Evolutionary conservation across 2,888 invertebrate genomes (phyloP), one percentile per base, ranked within the genome.

Genomic region (Chrysomela aeneicollis): DNA sequence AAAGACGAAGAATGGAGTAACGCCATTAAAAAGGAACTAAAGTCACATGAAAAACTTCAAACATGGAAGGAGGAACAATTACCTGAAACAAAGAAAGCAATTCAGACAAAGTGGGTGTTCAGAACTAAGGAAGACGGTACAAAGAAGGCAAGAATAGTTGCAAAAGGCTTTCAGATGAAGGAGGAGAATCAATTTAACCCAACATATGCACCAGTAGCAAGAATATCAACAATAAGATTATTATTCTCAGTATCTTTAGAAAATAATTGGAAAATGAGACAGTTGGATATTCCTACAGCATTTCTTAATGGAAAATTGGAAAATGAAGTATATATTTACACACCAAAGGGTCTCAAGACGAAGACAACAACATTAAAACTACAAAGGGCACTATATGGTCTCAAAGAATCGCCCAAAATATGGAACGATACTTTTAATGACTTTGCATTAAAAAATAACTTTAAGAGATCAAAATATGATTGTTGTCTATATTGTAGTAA

Each of bases 291-390:
- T 19, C 69, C 66, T 8, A 46, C 66, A 57, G 72, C 71, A n/a
- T 71, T 73, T 61, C 61, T 71, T 26, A 73, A 73, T 64, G 71
- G 71, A 4, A 49, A 46, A 5, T 30, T 72, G 32, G 59, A 72
- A 26, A 61, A n/a, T 26, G 67, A 71, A 55, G 46, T 60, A 22
- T 69, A 67, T 47, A 67, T 69, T 22, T 52, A 60, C 60, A 3
- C 53, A 18, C 69, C 64, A 53, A 15, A 47, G n/a, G n/a, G n/a
- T n/a, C n/a, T n/a, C n/a, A n/a, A n/a, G n/a, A n/a, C n/a, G n/a
- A n/a, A n/a, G n/a, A n/a, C n/a, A n/a, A n/a, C n/a, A n/a, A n/a
- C n/a, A n/a, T n/a, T n/a, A n/a, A n/a, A n/a, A n/a, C n/a, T n/a
- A n/a, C n/a, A n/a, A n/a, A n/a, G n/a, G n/a, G n/a, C n/a, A n/a